Conservation (phyloP, 2,113 vertebrate species). For the Leptosomus discolor region DNA sequence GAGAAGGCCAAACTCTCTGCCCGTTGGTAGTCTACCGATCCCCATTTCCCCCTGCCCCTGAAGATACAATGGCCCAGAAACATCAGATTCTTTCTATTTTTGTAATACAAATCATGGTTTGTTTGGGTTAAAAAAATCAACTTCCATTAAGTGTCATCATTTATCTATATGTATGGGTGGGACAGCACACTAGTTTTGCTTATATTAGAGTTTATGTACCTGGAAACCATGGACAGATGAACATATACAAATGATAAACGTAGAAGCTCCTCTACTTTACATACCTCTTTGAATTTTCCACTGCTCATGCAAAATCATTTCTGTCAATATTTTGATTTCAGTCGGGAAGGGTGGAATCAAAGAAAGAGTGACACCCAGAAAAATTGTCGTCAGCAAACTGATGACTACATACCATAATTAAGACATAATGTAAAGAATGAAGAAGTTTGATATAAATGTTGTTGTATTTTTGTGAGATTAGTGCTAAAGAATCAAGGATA, state of each 20-base stretch:
- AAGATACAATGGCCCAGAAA: neutral
- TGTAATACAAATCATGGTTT: neutral
- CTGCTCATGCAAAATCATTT: slow-evolving; percentile 70
- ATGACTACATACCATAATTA: slow-evolving; percentile 68
- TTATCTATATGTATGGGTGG: neutral
- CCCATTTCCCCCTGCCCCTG: accelerated
- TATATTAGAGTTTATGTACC: neutral
- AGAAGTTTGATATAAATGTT: slow-evolving; percentile 29
- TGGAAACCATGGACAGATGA: neutral
- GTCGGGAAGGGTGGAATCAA: slow-evolving; percentile 53
- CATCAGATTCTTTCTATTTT: neutral
- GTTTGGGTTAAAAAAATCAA: neutral
- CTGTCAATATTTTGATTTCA: slow-evolving; percentile 81
- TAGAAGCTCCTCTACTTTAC: slow-evolving; percentile 44
- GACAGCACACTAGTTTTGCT: neutral
- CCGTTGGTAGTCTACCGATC: neutral
- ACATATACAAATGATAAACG: neutral
- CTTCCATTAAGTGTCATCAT: neutral
- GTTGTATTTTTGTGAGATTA: neutral
- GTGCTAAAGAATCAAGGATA: neutral
- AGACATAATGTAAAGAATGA: slow-evolving; percentile 47
- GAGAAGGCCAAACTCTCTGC: neutral
- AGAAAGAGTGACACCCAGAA: slow-evolving; percentile 68
- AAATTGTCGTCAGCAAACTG: slow-evolving; percentile 74
- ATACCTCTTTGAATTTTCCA: slow-evolving; percentile 56